A percentile compares a stretch with the other conserved stretches of the same genome.
These are phyloP conservation scores for Tragelaphus oryx DNA, from an alignment of 2,797 vertebrate species.

Conservation along the genomic window DNA sequence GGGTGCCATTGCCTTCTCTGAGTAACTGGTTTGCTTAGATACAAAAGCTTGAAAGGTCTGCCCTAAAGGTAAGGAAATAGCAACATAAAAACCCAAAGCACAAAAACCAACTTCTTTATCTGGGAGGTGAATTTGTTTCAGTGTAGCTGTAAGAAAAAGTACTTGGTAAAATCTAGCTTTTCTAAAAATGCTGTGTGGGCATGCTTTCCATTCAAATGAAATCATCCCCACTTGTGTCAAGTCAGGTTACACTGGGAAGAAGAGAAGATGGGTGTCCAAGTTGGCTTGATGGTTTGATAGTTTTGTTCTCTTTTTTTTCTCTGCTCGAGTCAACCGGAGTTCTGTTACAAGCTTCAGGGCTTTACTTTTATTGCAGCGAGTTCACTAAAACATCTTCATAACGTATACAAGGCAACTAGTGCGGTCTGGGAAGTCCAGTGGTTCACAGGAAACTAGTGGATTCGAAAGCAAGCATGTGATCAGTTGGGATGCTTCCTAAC, in stretches of 20 bases:
- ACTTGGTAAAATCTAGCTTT: background rate
- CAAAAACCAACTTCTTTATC: conserved; percentile 1
- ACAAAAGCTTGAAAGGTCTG: conserved; percentile 17
- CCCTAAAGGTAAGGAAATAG: conserved; percentile 16
- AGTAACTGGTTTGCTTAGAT: conserved; percentile 34
- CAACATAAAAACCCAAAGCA: conserved; percentile 33
- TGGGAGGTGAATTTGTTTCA: conserved; percentile 6
- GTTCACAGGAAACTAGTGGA: conserved; percentile 17
- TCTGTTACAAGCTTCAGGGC: conserved; percentile 15
- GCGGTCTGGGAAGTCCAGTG: background rate
- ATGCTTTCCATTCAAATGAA: background rate
- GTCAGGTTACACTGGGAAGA: background rate
- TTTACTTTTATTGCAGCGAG: conserved; percentile 12
- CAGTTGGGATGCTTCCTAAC: background rate
- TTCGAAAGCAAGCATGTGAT: conserved; percentile 14
- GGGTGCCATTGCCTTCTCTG: background rate
- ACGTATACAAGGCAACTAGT: background rate
- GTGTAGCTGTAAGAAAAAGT: background rate
- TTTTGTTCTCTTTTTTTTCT: background rate
- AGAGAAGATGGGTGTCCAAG: background rate
- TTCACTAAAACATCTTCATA: conserved; percentile 38
- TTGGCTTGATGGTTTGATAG: background rate
- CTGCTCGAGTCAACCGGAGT: conserved; percentile 12
- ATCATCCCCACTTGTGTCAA: background rate
- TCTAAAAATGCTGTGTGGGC: background rate